phyloP scores from a whole-genome alignment of 2,888 invertebrate genomes.

The Luperina nickerlii region DNA sequence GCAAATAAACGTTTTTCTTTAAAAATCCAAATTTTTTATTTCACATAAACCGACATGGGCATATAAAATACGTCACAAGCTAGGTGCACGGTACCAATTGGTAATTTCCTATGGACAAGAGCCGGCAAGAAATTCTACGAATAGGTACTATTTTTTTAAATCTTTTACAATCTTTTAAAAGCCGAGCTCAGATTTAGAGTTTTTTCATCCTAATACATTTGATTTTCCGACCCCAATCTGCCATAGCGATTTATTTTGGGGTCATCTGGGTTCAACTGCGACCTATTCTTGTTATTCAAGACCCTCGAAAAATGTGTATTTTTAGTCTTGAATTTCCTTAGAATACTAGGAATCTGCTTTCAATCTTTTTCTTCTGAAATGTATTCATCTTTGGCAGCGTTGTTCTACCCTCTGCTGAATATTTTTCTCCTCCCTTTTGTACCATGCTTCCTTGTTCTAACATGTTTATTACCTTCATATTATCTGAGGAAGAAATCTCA shows the following conservation, averaged over 20 bases:
- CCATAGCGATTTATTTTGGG: constrained; percentile 1
- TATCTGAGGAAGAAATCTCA: neutral
- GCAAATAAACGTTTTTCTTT: too few relatives aligned
- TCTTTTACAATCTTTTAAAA: neutral
- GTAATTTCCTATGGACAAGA: neutral
- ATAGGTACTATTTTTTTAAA: too few relatives aligned
- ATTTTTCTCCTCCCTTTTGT: neutral
- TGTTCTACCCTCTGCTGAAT: neutral
- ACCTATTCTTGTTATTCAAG: neutral
- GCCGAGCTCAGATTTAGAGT: constrained; percentile 20
- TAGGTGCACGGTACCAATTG: neutral
- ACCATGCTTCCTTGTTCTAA: neutral
- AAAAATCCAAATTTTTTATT: neutral
- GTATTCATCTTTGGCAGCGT: neutral
- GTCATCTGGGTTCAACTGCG: neutral
- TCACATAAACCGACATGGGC: neutral
- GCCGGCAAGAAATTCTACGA: neutral
- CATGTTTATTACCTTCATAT: neutral
- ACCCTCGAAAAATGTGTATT: neutral
- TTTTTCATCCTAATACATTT: constrained; percentile 4
- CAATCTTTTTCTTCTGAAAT: neutral
- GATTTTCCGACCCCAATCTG: neutral
- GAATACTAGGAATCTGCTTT: neutral
- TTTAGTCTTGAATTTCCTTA: neutral
- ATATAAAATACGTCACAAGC: neutral